A percentile compares a stretch with the other conserved stretches of the same genome.
phyloP scores from a whole-genome alignment of 2,888 invertebrate genomes.

The Drosophila eohydei region DNA sequence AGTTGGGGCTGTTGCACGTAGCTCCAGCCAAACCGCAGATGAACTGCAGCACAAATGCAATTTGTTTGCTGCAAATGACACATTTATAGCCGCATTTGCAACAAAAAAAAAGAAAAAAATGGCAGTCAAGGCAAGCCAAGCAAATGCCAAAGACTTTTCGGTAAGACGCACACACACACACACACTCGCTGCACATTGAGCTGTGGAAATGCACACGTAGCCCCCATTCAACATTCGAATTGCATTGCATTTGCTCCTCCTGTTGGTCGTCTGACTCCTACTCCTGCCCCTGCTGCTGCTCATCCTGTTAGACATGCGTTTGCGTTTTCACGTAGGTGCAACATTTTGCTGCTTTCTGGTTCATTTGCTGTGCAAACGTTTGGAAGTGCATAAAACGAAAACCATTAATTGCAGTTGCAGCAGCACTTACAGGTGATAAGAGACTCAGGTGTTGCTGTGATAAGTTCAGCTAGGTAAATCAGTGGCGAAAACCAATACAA shows the following conservation, averaged over 20 bases:
- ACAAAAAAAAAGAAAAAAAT: neutral
- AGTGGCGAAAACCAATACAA: conserved; percentile 1
- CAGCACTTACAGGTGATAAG: conserved; percentile 14
- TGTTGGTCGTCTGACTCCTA: neutral
- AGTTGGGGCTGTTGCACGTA: conserved; percentile 18
- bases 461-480: conserved; percentile 59
- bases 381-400: conserved; percentile 70
- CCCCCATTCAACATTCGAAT: conserved; percentile 11
- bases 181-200: conserved; percentile 1
- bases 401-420: conserved; percentile 68
- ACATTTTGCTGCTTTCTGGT: conserved; percentile 73
- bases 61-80: conserved; percentile 62
- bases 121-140: neutral
- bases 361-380: conserved; percentile 74
- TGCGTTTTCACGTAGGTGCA: conserved; percentile 52
- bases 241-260: conserved; percentile 3
- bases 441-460: conserved; percentile 21
- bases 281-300: neutral
- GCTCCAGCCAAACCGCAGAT: conserved; percentile 35
- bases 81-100: conserved; percentile 49
- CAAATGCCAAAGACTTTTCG: conserved; percentile 16
- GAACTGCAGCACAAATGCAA: conserved; percentile 49
- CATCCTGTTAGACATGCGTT: conserved; percentile 6
- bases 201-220: conserved; percentile 32
- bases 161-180: conserved; percentile 7